Percentiles rank a stretch among this genome's conserved stretches.
phyloP scores from a whole-genome alignment of 2,888 invertebrate genomes.

The Linnaemya vulpina region DNA sequence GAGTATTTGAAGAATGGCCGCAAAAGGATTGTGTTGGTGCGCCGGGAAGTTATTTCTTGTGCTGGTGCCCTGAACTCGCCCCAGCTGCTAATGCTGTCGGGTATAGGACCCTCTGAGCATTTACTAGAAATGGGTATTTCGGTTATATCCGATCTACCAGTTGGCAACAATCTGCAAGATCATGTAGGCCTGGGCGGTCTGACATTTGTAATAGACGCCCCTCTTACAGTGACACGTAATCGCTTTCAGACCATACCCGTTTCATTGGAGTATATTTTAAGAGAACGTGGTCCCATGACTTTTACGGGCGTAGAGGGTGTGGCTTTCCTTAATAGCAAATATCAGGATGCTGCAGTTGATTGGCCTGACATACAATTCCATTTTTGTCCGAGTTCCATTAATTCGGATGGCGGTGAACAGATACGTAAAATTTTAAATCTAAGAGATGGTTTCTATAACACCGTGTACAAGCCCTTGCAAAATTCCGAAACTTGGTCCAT shows the following conservation, averaged over 20 bases:
- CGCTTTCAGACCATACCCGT: slow-evolving; percentile 91
- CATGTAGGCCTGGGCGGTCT: slow-evolving; percentile 94
- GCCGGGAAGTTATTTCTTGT: slow-evolving; percentile 91
- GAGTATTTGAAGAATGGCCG: slow-evolving; percentile 88
- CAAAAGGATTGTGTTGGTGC: slow-evolving; percentile 87
- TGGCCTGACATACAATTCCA: slow-evolving; percentile 95
- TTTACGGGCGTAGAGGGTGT: slow-evolving; percentile 92
- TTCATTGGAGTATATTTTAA: slow-evolving; percentile 90
- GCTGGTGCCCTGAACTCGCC: slow-evolving; percentile 95
- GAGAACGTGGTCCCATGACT: slow-evolving; percentile 93
- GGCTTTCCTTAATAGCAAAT: slow-evolving; percentile 94
- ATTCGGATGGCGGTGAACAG: slow-evolving; percentile 92
- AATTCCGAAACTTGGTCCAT: slow-evolving; percentile 93
- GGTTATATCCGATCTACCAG: slow-evolving; percentile 89
- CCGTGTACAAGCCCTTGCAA: slow-evolving; percentile 91
- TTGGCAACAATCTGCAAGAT: slow-evolving; percentile 93
- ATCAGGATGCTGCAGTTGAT: slow-evolving; percentile 89
- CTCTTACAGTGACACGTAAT: slow-evolving; percentile 89
- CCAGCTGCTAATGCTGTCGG: slow-evolving; percentile 95
- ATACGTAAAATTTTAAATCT: slow-evolving; percentile 90
- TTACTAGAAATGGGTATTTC: slow-evolving; percentile 88
- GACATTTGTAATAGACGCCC: slow-evolving; percentile 91
- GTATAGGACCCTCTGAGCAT: slow-evolving; percentile 92
- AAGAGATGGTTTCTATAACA: slow-evolving; percentile 91
- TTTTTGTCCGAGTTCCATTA: slow-evolving; percentile 92